Evolutionary conservation across 1,140 invertebrate species (phyloP).

Genomic region (Linepithema humile): DNA sequence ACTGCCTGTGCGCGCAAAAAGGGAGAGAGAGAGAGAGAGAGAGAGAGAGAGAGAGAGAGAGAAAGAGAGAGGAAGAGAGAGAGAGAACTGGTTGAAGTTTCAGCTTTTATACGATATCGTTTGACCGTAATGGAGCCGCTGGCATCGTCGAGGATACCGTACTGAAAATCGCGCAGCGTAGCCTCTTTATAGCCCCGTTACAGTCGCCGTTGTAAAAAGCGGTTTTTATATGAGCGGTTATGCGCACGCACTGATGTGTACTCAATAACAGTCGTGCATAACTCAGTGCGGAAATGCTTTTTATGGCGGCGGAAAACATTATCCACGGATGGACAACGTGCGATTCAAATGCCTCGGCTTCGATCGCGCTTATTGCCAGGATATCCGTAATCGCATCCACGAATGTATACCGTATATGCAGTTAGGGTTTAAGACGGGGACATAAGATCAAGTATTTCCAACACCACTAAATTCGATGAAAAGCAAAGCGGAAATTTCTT

Average conservation of each 20-base stretch:
- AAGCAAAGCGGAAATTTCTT: background rate
- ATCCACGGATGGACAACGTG: slow-evolving; percentile 14
- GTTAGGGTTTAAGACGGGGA: background rate
- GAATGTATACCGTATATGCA: background rate
- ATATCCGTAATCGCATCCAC: background rate
- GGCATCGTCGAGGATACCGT: background rate
- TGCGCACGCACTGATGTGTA: slow-evolving; percentile 23
- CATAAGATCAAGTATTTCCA: background rate
- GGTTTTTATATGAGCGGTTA: slow-evolving; percentile 28
- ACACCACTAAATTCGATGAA: background rate
- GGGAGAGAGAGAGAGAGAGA: too few relatives aligned
- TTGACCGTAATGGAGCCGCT: slow-evolving; percentile 11
- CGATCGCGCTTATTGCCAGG: slow-evolving; percentile 10
- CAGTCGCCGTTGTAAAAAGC: slow-evolving; percentile 19
- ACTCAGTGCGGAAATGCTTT: slow-evolving; percentile 17
- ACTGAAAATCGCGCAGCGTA: background rate
- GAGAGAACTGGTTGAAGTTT: slow-evolving; percentile 24
- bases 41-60: background rate
- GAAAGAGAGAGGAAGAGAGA: background rate
- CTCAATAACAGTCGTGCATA: slow-evolving; percentile 13
- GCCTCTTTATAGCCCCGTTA: slow-evolving; percentile 20
- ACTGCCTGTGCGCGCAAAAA: background rate
- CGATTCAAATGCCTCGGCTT: slow-evolving; percentile 26
- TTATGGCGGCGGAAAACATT: slow-evolving; percentile 26
- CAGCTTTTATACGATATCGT: slow-evolving; percentile 14